Base-by-base conservation (phyloP, 2,113 vertebrate species). In the Poicephalus meyeri region DNA sequence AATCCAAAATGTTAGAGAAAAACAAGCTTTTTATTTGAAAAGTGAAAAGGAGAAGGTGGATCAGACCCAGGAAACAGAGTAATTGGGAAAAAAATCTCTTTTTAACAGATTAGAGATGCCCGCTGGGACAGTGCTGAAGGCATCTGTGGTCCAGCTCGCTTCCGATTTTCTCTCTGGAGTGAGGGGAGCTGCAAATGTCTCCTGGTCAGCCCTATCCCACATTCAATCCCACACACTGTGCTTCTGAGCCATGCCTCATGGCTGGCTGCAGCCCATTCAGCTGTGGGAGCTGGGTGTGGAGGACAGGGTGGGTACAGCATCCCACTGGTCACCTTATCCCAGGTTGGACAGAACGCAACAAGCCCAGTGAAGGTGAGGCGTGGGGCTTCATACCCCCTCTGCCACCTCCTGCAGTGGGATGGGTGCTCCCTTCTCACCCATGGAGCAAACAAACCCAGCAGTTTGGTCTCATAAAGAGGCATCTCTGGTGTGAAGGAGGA, bases 271-370 rank as follows among this genome's bases (percentile, higher is more conserved):
- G 60, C 25, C 56, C 26, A 9, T 7, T 4, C 21, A 9, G 13
- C 33, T 16, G 33, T 1, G 4, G 58, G 37, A 44, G 28, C 44
- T 52, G 66, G 25, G 17, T 0, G 0, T 13, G 24, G 39, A 53
- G n/a, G n/a, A 35, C 29, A 37, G 39, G 47, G 3, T 11, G n/a
- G 21, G 41, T 11, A 49, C 31, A 55, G 47, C 55, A 76, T 76
- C 82, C 35, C 53, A 31, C 20, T 2, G 0, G 7, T 35, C 61
- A 41, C 46, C n/a, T 68, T 55, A 35, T 10, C 61, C 6, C 53
- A 55, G 39, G 52, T 23, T 3, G 0, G 68, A 46, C 11, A 15
- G 37, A 72, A 79, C 1, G 3, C 23, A 39, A 44, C 26, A 24
- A 72, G 33, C 24, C 44, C 87, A 26, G 39, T 3, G 11, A n/a